A percentile compares a stretch with the other conserved stretches of the same genome.
These are phyloP conservation scores for Nanger granti DNA, from an alignment of 2,113 vertebrate genomes.

Conservation along the genomic window DNA sequence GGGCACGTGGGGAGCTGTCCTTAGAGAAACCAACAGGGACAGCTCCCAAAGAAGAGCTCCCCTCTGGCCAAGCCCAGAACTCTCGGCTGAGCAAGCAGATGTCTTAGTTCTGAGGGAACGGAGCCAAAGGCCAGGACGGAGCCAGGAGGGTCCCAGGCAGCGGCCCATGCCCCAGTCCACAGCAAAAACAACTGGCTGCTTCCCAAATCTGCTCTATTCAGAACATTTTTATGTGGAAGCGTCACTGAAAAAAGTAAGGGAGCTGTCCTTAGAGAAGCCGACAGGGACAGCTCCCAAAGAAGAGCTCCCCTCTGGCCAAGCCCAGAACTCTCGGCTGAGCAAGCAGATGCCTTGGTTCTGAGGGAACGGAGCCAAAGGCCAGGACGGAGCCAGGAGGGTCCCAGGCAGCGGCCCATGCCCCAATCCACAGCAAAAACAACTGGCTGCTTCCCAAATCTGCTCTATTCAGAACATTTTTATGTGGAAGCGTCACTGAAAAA, in stretches of 20 bases:
- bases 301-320: not conserved
- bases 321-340: fast-evolving
- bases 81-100: fast-evolving
- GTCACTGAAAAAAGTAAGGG: not conserved
- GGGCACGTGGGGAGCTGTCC: not conserved
- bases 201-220: not conserved
- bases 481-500: not conserved
- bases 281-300: fast-evolving
- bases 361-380: not conserved
- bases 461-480: not conserved
- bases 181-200: not conserved
- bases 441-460: not conserved
- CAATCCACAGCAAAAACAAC: not conserved
- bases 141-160: not conserved
- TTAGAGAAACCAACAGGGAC: fast-evolving
- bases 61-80: fast-evolving
- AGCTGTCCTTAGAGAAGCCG: not conserved
- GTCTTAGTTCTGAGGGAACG: fast-evolving
- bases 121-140: not conserved
- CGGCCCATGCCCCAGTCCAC: fast-evolving
- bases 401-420: fast-evolving
- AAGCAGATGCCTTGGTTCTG: fast-evolving
- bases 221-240: not conserved
- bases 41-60: not conserved
- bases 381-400: not conserved